Conservation (phyloP, 1,140 invertebrate species). For the Dysdera silvatica region DNA sequence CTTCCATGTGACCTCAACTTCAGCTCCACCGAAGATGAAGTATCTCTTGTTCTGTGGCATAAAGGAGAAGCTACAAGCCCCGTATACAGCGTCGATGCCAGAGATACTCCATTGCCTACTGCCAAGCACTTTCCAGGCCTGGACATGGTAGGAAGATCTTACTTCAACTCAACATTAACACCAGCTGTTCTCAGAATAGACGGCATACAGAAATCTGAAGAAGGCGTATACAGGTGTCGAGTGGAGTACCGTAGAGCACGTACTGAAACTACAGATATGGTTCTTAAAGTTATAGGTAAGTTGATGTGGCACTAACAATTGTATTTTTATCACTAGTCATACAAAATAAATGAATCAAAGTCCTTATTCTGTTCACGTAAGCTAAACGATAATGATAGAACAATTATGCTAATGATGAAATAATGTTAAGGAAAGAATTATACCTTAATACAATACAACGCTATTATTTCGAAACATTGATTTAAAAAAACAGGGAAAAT, state of each 20-base stretch:
- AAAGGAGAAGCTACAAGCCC: conserved; percentile 51
- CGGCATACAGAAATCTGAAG: conserved; percentile 61
- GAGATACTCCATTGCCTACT: conserved; percentile 29
- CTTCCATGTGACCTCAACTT: conserved; percentile 71
- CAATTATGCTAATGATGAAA: too few species aligned
- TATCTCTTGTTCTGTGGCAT: conserved; percentile 75
- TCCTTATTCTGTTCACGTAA: too few species aligned
- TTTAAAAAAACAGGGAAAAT: too few species aligned
- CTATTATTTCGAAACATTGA: too few species aligned
- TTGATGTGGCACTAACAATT: too few species aligned
- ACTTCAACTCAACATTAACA: conserved; percentile 13
- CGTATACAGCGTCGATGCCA: conserved; percentile 35
- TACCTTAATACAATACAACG: too few species aligned
- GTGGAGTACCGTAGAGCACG: conserved; percentile 84
- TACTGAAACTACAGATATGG: conserved; percentile 48
- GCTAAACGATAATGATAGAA: too few species aligned
- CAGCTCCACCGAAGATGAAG: conserved; percentile 45
- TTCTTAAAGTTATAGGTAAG: conserved; percentile 33
- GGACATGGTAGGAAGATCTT: conserved; percentile 13
- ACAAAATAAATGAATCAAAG: too few species aligned
- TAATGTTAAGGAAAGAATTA: too few species aligned
- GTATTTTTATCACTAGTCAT: too few species aligned
- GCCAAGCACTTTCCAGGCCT: conserved; percentile 32
- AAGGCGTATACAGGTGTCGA: conserved; percentile 77
- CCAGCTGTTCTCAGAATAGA: conserved; percentile 26